Evolutionary conservation across 2,888 invertebrate genomes (phyloP).

Genomic region (Chirona hameri): DNA sequence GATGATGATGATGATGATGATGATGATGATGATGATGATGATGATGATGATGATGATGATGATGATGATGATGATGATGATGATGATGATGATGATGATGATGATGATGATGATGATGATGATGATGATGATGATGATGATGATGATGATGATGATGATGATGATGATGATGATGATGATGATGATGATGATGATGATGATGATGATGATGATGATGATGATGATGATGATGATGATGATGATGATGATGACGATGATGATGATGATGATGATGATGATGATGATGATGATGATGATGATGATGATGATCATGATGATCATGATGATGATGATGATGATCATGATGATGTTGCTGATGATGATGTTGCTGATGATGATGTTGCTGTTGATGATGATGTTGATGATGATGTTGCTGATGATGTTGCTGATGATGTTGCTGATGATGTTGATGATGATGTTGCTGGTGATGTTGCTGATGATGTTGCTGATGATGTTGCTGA

Average conservation of each 20-base stretch:
- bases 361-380: too few species aligned
- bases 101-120: conserved; percentile 22
- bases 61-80: conserved; percentile 22
- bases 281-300: background rate
- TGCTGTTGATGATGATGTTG: too few species aligned
- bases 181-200: conserved; percentile 22
- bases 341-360: too few species aligned
- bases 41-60: conserved; percentile 10
- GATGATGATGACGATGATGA: background rate
- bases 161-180: conserved; percentile 22
- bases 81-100: conserved; percentile 22
- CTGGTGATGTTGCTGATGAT: too few species aligned
- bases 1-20: conserved; percentile 22
- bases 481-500: too few species aligned
- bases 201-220: background rate
- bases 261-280: background rate
- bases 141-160: conserved; percentile 22
- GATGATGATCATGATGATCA: too few species aligned
- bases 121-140: conserved; percentile 22
- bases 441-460: too few species aligned
- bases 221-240: background rate
- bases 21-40: conserved; percentile 3
- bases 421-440: too few species aligned
- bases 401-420: too few species aligned
- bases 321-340: too few species aligned